Conservation (phyloP, 2,113 vertebrate species). For the Cheirogaleus medius region DNA sequence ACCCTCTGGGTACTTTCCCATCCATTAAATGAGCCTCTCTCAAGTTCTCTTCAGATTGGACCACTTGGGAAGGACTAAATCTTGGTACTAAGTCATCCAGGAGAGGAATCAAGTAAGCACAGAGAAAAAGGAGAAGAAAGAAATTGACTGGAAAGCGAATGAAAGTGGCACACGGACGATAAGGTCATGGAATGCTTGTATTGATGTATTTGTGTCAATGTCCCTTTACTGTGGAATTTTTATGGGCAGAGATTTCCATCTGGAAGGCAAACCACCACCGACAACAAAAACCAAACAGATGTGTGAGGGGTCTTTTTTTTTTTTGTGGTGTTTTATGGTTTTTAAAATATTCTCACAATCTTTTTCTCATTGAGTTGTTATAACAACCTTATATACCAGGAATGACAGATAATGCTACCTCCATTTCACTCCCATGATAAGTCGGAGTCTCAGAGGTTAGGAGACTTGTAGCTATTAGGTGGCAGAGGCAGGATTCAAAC, state of each 20-base stretch:
- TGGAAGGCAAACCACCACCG: constrained; percentile 29
- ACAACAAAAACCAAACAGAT: not conserved
- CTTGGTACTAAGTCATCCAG: not conserved
- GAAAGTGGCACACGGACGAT: not conserved
- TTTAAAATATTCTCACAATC: not conserved
- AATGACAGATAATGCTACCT: not conserved
- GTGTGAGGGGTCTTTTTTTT: not conserved
- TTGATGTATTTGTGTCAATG: not conserved
- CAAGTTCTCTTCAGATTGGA: not conserved
- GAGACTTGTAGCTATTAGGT: not conserved
- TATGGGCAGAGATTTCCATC: constrained; percentile 20
- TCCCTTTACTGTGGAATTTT: not conserved
- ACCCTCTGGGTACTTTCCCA: not conserved
- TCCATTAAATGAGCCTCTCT: not conserved
- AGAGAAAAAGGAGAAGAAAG: not conserved
- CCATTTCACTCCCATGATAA: not conserved
- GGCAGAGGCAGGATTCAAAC: not conserved
- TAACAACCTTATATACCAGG: not conserved
- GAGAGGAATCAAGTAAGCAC: not conserved
- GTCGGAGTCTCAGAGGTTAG: not conserved
- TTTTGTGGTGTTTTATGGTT: not conserved
- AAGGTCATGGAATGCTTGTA: not conserved
- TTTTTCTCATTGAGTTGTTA: not conserved
- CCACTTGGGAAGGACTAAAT: not conserved
- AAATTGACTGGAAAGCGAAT: not conserved